These are phyloP conservation scores for Poeciliopsis gracilis DNA, from an alignment of 2,797 vertebrate genomes.

Conservation along the genomic window DNA sequence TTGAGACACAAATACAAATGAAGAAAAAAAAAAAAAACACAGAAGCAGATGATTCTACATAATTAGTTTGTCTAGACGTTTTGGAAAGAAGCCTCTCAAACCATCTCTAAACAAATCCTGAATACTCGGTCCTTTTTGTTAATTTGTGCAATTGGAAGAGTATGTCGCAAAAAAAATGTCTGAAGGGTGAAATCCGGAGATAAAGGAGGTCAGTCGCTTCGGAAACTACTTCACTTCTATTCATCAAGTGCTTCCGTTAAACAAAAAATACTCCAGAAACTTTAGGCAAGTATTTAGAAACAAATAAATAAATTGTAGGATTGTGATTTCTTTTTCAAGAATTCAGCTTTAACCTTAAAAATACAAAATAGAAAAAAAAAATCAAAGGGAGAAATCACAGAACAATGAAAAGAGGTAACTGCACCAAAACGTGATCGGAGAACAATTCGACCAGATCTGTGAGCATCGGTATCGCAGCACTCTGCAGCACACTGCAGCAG, in stretches of 20 bases:
- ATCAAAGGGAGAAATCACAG: not conserved
- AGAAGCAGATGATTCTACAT: constrained; percentile 45
- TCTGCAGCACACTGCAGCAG: not conserved
- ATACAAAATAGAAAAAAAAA: not conserved
- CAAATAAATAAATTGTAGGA: not conserved
- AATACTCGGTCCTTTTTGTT: constrained; percentile 38
- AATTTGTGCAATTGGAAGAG: constrained; percentile 54
- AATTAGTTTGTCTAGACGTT: constrained; percentile 82
- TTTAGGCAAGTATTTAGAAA: not conserved
- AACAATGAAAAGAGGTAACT: not conserved
- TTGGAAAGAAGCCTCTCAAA: constrained; percentile 72
- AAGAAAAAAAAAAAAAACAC: not conserved
- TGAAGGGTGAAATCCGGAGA: not conserved
- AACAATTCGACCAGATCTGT: not conserved
- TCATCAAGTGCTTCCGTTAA: not conserved
- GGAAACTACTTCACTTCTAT: not conserved
- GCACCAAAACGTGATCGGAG: not conserved
- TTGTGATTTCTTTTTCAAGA: not conserved
- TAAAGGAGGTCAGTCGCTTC: not conserved
- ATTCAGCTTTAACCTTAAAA: not conserved
- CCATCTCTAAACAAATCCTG: constrained; percentile 58
- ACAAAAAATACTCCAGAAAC: not conserved
- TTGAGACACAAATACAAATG: constrained; percentile 63
- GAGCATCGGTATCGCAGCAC: not conserved
- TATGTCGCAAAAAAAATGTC: constrained; percentile 43